phyloP scores from a whole-genome alignment of 2,113 vertebrate genomes.

The Cisticola juncidis region DNA sequence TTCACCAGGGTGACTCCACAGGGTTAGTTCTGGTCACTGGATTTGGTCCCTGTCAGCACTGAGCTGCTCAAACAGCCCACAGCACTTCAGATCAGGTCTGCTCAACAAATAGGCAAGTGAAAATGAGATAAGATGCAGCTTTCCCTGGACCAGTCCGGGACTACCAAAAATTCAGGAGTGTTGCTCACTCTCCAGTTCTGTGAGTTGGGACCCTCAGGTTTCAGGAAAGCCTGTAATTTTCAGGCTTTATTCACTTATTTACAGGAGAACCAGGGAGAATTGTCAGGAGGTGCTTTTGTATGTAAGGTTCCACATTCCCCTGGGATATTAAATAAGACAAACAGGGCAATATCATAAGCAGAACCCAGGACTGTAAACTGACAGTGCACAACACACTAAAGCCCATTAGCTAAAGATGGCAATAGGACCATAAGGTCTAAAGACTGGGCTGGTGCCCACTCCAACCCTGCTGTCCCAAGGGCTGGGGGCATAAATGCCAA shows the following conservation, averaged over 20 bases:
- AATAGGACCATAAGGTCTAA: neutral
- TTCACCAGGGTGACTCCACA: conserved; percentile 42
- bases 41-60: neutral
- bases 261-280: neutral
- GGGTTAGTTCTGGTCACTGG: neutral
- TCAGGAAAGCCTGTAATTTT: neutral
- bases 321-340: neutral
- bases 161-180: neutral
- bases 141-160: neutral
- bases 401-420: neutral
- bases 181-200: neutral
- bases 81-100: neutral
- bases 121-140: fast-evolving
- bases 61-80: neutral
- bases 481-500: neutral
- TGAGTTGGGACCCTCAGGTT: neutral
- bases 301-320: neutral
- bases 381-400: neutral
- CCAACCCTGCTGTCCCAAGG: neutral
- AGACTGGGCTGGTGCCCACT: neutral
- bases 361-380: neutral
- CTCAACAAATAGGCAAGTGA: neutral
- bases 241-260: neutral
- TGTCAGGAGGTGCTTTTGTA: neutral
- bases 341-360: neutral